Conservation (phyloP, 2,113 vertebrate species). For the Poicephalus gulielmi region DNA sequence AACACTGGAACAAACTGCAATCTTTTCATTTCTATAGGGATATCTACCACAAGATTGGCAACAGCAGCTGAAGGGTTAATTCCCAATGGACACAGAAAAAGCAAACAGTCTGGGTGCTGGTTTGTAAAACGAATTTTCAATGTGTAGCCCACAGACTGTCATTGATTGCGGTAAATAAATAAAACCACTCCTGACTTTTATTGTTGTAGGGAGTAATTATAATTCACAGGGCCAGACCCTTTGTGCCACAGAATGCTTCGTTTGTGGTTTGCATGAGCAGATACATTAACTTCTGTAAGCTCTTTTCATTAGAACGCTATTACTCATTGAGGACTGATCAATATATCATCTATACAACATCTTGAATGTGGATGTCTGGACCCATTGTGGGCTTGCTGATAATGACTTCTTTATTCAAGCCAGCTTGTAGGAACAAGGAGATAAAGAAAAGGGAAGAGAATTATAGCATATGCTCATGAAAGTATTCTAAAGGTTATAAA, state of each 20-base stretch:
- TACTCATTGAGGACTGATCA: slow-evolving; percentile 91
- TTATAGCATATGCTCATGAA: slow-evolving; percentile 84
- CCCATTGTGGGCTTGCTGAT: slow-evolving; percentile 89
- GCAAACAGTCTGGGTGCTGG: slow-evolving; percentile 45
- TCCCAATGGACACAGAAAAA: slow-evolving; percentile 11
- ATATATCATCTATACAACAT: slow-evolving; percentile 95
- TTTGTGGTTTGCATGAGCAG: slow-evolving; percentile 86
- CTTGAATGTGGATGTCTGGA: slow-evolving; percentile 91
- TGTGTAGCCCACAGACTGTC: slow-evolving; percentile 67
- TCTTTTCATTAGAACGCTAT: slow-evolving; percentile 87
- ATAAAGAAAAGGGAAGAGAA: slow-evolving; percentile 89
- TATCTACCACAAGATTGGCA: background rate
- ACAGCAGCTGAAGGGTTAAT: slow-evolving; percentile 46
- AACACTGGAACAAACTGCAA: background rate
- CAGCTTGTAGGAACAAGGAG: slow-evolving; percentile 94
- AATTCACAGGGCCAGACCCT: slow-evolving; percentile 82
- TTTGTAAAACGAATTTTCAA: slow-evolving; percentile 71
- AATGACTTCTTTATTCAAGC: slow-evolving; percentile 93
- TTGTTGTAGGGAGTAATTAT: slow-evolving; percentile 85
- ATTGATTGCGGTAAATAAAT: slow-evolving; percentile 81
- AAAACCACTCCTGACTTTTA: slow-evolving; percentile 86
- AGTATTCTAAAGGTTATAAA: slow-evolving; percentile 84
- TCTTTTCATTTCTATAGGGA: background rate
- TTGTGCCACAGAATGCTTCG: slow-evolving; percentile 82
- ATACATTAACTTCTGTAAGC: slow-evolving; percentile 83